phyloP scores from a whole-genome alignment of 1,140 invertebrate genomes.

The Amphibalanus amphitrite region DNA sequence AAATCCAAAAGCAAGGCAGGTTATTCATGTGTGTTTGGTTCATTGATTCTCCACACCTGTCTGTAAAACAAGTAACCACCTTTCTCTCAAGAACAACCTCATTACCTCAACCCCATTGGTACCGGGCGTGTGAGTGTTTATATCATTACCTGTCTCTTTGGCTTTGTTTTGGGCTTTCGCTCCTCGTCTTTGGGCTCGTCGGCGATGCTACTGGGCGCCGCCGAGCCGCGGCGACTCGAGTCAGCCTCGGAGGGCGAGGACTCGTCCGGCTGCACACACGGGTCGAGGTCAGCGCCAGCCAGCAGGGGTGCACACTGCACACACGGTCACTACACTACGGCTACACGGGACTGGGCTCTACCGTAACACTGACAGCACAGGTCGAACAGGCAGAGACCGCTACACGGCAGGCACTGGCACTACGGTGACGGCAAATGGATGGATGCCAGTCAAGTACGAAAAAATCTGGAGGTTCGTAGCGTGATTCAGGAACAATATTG shows the following conservation, averaged over 20 bases:
- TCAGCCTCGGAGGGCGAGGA: neutral
- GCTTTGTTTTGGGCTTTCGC: neutral
- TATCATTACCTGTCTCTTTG: neutral
- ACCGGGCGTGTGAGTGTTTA: too few species aligned
- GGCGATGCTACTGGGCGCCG: neutral
- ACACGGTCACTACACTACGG: neutral
- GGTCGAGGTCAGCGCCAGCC: neutral
- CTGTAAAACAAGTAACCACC: too few species aligned
- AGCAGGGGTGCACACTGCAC: neutral
- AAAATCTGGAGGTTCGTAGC: too few species aligned
- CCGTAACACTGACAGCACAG: neutral
- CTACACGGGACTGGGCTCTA: neutral
- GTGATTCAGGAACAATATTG: too few species aligned
- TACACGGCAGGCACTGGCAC: neutral
- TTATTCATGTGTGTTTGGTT: too few species aligned
- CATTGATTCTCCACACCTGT: too few species aligned
- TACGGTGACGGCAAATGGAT: too few species aligned
- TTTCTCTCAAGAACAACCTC: too few species aligned
- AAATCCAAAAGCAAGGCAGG: too few species aligned
- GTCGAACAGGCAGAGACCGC: neutral
- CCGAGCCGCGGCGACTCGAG: too few species aligned
- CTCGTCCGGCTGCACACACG: neutral
- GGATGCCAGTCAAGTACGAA: too few species aligned
- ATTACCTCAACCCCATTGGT: too few species aligned
- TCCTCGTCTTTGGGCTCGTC: neutral